Percentiles rank a stretch among this genome's conserved stretches.
phyloP scores from a whole-genome alignment of 2,797 vertebrate genomes.

The Alcedo quadribrachys region DNA sequence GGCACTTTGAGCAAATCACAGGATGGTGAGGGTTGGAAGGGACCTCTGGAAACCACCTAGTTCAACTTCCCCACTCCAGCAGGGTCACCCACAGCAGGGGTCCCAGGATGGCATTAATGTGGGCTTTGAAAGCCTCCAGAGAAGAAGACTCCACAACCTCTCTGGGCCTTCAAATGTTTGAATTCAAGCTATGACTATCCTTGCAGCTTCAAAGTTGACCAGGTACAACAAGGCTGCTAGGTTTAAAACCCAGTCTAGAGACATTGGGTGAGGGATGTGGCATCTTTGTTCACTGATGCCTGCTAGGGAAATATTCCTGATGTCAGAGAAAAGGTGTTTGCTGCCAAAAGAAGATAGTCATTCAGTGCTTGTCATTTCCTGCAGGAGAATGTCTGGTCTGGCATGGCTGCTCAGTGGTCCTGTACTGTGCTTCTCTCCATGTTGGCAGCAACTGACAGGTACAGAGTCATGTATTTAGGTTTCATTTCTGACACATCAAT shows the following conservation, averaged over 20 bases:
- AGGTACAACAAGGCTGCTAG: not conserved
- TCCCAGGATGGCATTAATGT: not conserved
- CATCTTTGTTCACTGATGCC: not conserved
- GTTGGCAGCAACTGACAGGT: not conserved
- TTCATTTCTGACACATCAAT: not conserved
- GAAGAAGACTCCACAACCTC: not conserved
- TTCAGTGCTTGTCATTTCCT: not conserved
- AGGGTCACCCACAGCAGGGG: not conserved
- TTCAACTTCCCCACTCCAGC: not conserved
- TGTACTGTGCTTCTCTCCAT: accelerated
- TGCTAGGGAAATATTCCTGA: not conserved
- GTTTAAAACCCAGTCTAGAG: not conserved
- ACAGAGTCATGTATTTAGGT: not conserved
- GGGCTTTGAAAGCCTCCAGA: not conserved
- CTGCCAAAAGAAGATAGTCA: not conserved
- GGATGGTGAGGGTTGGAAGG: not conserved
- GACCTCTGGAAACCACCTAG: not conserved
- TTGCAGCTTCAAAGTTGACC: not conserved
- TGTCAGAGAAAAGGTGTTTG: not conserved
- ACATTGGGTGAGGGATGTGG: not conserved
- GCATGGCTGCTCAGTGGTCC: too few species aligned
- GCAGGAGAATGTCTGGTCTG: not conserved
- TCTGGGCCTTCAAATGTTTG: not conserved
- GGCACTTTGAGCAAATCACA: not conserved
- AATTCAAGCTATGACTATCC: not conserved